These are phyloP conservation scores for Sciurus vulgaris DNA, from an alignment of 2,797 vertebrate species.

Conservation along the genomic window DNA sequence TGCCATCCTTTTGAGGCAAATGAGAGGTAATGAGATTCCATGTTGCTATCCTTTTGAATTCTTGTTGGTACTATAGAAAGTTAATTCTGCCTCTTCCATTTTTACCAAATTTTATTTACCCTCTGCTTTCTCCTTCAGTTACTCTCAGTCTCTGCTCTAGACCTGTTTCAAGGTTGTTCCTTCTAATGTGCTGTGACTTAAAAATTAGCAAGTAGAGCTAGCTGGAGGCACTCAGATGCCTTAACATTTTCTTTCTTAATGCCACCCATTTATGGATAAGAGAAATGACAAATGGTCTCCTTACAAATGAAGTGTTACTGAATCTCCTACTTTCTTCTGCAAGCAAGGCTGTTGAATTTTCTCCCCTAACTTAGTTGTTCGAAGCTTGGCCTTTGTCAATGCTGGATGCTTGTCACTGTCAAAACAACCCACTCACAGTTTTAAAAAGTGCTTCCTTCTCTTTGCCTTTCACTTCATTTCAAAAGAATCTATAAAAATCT, in stretches of 20 bases:
- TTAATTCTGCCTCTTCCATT: not conserved
- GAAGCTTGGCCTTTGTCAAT: not conserved
- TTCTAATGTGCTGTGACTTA: not conserved
- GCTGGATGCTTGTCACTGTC: not conserved
- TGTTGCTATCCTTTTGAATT: not conserved
- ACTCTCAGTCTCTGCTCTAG: not conserved
- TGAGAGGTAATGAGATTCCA: not conserved
- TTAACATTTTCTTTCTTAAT: not conserved
- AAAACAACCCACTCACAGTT: not conserved
- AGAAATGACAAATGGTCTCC: not conserved
- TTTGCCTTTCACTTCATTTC: not conserved
- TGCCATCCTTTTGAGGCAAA: not conserved
- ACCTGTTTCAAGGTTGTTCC: not conserved
- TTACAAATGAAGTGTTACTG: not conserved
- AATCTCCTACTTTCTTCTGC: not conserved
- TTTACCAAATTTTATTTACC: not conserved
- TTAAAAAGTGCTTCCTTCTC: not conserved
- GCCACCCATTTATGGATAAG: not conserved
- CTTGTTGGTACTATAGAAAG: not conserved
- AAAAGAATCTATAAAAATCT: not conserved
- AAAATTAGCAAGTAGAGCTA: not conserved
- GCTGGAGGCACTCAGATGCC: not conserved
- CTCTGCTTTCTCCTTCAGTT: not conserved
- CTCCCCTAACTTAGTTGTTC: not conserved
- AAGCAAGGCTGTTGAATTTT: not conserved